Evolutionary conservation across 2,797 vertebrate species (phyloP).

Genomic region (Taeniopygia guttata): DNA sequence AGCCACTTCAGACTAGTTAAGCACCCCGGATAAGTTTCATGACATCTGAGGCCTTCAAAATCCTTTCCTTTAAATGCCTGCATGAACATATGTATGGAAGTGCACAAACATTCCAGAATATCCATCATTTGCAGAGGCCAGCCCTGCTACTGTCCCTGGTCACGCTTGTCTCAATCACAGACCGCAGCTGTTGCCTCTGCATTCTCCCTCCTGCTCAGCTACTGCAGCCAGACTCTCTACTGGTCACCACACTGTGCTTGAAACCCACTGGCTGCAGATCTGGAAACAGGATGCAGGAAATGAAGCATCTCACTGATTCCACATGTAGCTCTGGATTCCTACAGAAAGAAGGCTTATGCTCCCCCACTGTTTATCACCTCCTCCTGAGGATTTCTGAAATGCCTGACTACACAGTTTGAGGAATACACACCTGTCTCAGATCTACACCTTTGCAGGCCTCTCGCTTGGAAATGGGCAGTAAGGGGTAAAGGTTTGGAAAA

Average conservation of each 20-base stretch:
- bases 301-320: neutral
- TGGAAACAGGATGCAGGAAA: neutral
- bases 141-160: fast-evolving
- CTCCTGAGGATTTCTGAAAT: neutral
- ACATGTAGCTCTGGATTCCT: neutral
- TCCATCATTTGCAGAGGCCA: neutral
- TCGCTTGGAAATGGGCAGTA: neutral
- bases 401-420: neutral
- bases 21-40: neutral
- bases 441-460: neutral
- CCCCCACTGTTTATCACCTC: neutral
- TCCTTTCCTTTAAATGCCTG: neutral
- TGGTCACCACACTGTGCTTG: neutral
- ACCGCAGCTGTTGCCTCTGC: neutral
- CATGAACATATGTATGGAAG: neutral
- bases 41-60: neutral
- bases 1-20: neutral
- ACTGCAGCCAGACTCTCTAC: neutral
- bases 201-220: neutral
- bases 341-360: neutral
- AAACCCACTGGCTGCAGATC: neutral
- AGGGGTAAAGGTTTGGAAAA: neutral
- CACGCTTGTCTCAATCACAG: neutral
- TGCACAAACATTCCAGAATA: neutral
- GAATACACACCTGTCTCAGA: neutral